Evolutionary conservation across 2,888 invertebrate species (phyloP).

Genomic region (Polia nebulosa): DNA sequence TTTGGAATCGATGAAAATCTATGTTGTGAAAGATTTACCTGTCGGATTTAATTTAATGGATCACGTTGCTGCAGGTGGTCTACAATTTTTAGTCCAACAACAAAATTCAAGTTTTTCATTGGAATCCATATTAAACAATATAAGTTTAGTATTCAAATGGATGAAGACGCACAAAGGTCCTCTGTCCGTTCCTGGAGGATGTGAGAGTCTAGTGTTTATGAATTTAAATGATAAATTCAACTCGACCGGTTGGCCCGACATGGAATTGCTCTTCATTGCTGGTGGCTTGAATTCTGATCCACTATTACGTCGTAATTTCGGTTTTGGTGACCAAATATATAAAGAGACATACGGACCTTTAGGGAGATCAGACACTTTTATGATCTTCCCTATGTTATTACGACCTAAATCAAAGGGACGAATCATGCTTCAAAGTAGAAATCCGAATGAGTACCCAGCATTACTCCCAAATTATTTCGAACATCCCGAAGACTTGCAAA

Average conservation of each 20-base stretch:
- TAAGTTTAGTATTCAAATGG: conserved; percentile 89
- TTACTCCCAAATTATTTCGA: conserved; percentile 95
- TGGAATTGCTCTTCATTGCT: conserved; percentile 92
- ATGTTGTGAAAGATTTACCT: conserved; percentile 89
- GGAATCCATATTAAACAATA: conserved; percentile 81
- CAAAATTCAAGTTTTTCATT: conserved; percentile 80
- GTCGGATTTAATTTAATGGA: conserved; percentile 94
- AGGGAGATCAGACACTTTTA: conserved; percentile 83
- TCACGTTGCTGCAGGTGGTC: conserved; percentile 92
- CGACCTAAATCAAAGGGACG: conserved; percentile 93
- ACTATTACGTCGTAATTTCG: conserved; percentile 87
- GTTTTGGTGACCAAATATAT: conserved; percentile 87
- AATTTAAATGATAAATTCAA: conserved; percentile 91
- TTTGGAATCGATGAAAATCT: conserved; percentile 89
- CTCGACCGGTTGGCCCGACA: conserved; percentile 91
- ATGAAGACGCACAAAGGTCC: conserved; percentile 90
- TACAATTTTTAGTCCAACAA: conserved; percentile 90
- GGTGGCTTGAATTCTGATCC: conserved; percentile 89
- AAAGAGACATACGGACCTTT: conserved; percentile 82
- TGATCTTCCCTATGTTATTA: conserved; percentile 93
- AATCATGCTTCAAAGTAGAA: conserved; percentile 92
- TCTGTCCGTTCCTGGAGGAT: conserved; percentile 92
- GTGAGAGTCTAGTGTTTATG: conserved; percentile 92
- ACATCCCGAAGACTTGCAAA: conserved; percentile 91
- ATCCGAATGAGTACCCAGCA: conserved; percentile 93